Conservation (phyloP, 2,797 vertebrate genomes). For the Euphonia xanthogaster region DNA sequence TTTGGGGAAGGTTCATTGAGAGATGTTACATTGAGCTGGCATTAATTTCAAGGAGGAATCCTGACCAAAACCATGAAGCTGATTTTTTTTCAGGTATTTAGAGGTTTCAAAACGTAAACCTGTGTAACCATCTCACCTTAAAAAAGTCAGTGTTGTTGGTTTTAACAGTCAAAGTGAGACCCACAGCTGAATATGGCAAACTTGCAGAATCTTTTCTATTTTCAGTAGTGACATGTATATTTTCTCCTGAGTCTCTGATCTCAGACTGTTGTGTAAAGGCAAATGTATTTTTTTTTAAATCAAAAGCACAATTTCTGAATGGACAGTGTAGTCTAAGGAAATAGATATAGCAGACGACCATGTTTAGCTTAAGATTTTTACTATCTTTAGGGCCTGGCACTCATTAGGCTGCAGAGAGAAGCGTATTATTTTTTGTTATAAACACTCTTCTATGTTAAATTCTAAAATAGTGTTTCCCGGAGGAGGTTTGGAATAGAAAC, state of each 20-base stretch:
- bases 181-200: not conserved
- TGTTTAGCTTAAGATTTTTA: not conserved
- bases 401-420: not conserved
- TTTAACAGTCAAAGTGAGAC: not conserved
- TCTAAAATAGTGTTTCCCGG: conserved; percentile 50
- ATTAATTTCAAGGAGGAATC: not conserved
- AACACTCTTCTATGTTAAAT: not conserved
- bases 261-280: not conserved
- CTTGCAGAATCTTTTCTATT: not conserved
- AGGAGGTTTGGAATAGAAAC: conserved; percentile 53
- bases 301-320: not conserved
- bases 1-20: not conserved
- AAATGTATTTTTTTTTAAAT: not conserved
- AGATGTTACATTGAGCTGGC: not conserved
- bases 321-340: not conserved
- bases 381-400: not conserved
- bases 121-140: not conserved
- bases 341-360: not conserved
- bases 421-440: conserved; percentile 1
- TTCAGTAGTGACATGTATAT: not conserved
- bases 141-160: not conserved
- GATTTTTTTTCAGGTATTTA: not conserved
- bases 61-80: not conserved
- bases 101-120: not conserved
- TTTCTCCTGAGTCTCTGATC: not conserved